These are phyloP conservation scores for Lymantria dispar DNA, from an alignment of 2,888 invertebrate species.

Conservation along the genomic window DNA sequence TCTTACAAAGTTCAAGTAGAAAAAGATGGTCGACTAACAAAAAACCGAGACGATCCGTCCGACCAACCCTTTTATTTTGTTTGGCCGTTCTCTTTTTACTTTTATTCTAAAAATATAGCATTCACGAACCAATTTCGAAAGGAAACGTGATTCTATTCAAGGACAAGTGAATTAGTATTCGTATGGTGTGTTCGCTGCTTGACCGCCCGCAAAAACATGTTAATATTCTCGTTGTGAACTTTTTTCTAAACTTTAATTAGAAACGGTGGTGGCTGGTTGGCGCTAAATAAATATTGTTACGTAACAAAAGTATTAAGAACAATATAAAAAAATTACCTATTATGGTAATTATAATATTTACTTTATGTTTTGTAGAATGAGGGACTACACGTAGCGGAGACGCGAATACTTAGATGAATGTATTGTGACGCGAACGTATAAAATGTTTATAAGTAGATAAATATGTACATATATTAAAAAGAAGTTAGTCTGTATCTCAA, in stretches of 20 bases:
- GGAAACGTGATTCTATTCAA: slow-evolving; percentile 80
- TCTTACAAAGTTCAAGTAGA: slow-evolving; percentile 51
- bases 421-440: no score
- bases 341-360: no score
- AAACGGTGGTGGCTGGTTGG: slow-evolving; percentile 40
- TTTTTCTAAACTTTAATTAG: slow-evolving; percentile 71
- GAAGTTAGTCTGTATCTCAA: no score
- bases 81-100: slow-evolving; percentile 70
- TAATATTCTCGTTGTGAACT: slow-evolving; percentile 64
- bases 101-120: slow-evolving; percentile 80
- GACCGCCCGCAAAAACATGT: slow-evolving; percentile 77
- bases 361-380: no score
- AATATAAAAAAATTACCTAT: background rate
- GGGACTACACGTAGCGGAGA: no score
- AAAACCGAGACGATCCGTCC: slow-evolving; percentile 67
- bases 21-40: slow-evolving; percentile 64
- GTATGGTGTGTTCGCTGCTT: slow-evolving; percentile 70
- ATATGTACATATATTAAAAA: no score
- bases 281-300: slow-evolving; percentile 3
- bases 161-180: slow-evolving; percentile 79
- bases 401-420: no score
- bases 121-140: slow-evolving; percentile 81
- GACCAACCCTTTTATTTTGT: slow-evolving; percentile 75
- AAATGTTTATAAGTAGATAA: no score
- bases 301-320: slow-evolving; percentile 9